phyloP scores from a whole-genome alignment of 23 tunicate genomes.

The Phallusia fumigata region DNA sequence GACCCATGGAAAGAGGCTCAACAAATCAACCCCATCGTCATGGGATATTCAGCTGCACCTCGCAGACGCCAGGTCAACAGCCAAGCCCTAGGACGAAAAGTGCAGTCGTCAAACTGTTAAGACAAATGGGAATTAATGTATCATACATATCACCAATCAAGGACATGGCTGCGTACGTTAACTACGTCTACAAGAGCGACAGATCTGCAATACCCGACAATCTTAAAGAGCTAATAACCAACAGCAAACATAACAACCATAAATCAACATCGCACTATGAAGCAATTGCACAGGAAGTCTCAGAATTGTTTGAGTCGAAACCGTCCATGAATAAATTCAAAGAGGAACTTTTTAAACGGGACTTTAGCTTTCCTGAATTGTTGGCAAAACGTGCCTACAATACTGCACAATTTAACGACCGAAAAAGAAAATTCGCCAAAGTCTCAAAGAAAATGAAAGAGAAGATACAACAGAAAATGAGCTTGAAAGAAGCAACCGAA shows the following conservation, averaged over 20 bases:
- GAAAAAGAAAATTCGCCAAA: not conserved
- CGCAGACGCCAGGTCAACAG: not conserved
- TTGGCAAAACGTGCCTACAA: slow-evolving; percentile 3
- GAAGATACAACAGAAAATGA: not conserved
- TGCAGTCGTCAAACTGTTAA: not conserved
- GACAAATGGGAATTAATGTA: not conserved
- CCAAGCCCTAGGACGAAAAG: not conserved
- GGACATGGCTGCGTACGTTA: not conserved
- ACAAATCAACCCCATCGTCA: not conserved
- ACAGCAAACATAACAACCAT: too few species aligned
- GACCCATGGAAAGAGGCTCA: not conserved
- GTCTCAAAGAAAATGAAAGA: not conserved
- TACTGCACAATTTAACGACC: not conserved
- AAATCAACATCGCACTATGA: not conserved
- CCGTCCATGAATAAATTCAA: not conserved
- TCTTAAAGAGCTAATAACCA: not conserved
- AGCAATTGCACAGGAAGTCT: not conserved
- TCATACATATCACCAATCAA: not conserved
- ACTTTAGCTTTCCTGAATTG: not conserved
- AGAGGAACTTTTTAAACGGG: not conserved
- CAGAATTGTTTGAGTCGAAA: not conserved
- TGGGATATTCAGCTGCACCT: not conserved
- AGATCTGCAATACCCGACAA: not conserved
- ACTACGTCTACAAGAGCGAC: not conserved
- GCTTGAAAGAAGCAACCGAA: not conserved